A percentile compares a stretch with the other conserved stretches of the same genome.
Evolutionary conservation across 2,797 vertebrate genomes (phyloP).

Genomic region (Typhlichthys subterraneus): DNA sequence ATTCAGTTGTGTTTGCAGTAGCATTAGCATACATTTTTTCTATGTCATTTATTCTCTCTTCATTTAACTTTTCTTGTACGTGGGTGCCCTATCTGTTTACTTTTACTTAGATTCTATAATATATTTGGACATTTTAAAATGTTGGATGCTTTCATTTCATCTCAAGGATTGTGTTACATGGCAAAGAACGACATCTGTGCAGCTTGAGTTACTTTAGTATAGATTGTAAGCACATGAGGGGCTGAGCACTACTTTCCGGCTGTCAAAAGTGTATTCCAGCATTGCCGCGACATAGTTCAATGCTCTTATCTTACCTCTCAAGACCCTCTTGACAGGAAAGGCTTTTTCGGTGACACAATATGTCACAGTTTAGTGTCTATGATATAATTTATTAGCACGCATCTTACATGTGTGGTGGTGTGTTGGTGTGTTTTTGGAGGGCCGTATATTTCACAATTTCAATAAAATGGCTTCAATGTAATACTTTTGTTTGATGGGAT

Average conservation of each 20-base stretch:
- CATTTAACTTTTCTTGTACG: constrained; percentile 1
- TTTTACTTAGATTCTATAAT: not conserved
- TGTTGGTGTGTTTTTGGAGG: not conserved
- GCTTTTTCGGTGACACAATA: not conserved
- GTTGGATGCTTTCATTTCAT: not conserved
- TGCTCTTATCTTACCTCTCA: constrained; percentile 44
- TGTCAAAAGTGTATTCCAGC: constrained; percentile 7
- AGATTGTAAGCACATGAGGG: not conserved
- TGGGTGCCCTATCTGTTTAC: not conserved
- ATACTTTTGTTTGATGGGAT: not conserved
- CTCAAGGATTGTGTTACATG: not conserved
- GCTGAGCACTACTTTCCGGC: constrained; percentile 11
- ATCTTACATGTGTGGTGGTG: not conserved
- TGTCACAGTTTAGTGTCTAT: constrained; percentile 9
- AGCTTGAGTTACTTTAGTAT: not conserved
- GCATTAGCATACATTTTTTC: not conserved
- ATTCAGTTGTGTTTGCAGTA: not conserved
- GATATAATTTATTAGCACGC: constrained; percentile 2
- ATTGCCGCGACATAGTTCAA: constrained; percentile 5
- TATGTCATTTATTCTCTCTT: not conserved
- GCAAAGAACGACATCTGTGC: not conserved
- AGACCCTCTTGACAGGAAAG: constrained; percentile 38
- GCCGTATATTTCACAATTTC: constrained; percentile 1
- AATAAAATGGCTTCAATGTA: not conserved
- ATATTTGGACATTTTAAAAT: not conserved